Base-by-base conservation (phyloP, 1,140 invertebrate genomes). In the Lordiphosa collinella region DNA sequence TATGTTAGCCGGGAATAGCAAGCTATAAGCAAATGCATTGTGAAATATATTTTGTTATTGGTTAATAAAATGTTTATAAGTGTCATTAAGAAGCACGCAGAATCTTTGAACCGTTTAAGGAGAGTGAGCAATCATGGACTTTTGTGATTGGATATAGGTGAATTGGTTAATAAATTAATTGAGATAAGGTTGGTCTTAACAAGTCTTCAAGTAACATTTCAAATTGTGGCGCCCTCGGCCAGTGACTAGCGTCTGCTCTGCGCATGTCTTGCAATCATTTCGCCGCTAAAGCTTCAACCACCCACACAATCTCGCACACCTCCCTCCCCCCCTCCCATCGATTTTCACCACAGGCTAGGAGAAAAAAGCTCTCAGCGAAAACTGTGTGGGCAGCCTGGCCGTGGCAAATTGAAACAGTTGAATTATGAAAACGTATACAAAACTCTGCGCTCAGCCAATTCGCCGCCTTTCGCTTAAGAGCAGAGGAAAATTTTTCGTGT, bases 1-100 rank as follows among this genome's bases (percentile, higher is more conserved):
- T 67, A 59, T 92, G 10, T 70, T 92, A 1, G 90, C 87, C 14
- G 75, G 90, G 6, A 86, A 72, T 29, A 92, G 90, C 72, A 92
- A 91, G 87, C 74, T 92, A 46, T 91, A 90, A 36, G 41, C 50
- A 34, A 74, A 29, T 48, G 14, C n/a, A 4, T 52, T 47, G 8
- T 36, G 37, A 29, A 36, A 10, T 18, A 18, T 18, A 18, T 18
- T 52, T 63, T 50, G n/a, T 47, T 35, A 16, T 59, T 59, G 55
- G 32, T 54, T 11, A 68, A 41, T 67, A 68, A 68, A 68, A 10
- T 44, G 18, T 32, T 59, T 67, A 66, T 51, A 31, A n/a, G 10
- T 16, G 7, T 37, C 12, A 31, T 35, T 10, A 10, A 14, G 7
- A 14, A 25, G 5, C 29, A 40, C 4, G n/a, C 25, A 6, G 8